These are phyloP conservation scores for Poeciliopsis presidionis DNA, from an alignment of 2,797 vertebrate genomes.

Conservation along the genomic window DNA sequence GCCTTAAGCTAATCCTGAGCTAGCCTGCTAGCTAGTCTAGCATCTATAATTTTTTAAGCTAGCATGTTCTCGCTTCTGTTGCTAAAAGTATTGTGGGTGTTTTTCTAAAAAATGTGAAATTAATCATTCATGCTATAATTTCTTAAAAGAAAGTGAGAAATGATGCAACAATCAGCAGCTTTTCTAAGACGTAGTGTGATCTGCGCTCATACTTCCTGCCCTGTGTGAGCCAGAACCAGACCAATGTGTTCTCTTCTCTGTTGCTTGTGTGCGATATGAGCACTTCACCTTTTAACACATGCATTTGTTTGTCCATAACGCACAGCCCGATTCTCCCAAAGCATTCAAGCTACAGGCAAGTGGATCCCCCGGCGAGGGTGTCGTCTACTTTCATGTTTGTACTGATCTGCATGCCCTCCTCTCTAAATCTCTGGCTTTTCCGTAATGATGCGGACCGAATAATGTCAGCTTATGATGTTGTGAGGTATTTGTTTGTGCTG, in stretches of 20 bases:
- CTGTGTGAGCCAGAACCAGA: slow-evolving; percentile 15
- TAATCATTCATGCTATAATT: background rate
- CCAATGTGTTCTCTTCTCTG: slow-evolving; percentile 36
- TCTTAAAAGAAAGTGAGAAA: background rate
- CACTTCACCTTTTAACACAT: slow-evolving; percentile 83
- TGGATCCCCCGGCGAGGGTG: slow-evolving; percentile 68
- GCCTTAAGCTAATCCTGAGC: background rate
- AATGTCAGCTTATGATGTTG: slow-evolving; percentile 46
- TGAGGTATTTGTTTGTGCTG: slow-evolving; percentile 70
- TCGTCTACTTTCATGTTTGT: slow-evolving; percentile 37
- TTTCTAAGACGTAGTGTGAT: slow-evolving; percentile 8
- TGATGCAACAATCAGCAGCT: slow-evolving; percentile 28
- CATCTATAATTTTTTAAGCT: background rate
- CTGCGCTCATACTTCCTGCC: slow-evolving; percentile 14
- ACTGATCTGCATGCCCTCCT: slow-evolving; percentile 58
- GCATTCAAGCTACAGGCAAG: slow-evolving; percentile 95
- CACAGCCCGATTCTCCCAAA: slow-evolving; percentile 94
- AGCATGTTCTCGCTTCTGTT: background rate
- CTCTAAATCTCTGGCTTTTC: slow-evolving; percentile 37
- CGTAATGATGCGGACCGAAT: slow-evolving; percentile 43
- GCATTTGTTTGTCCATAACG: slow-evolving; percentile 90
- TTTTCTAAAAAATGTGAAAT: background rate
- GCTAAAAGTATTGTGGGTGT: background rate
- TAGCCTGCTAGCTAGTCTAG: background rate
- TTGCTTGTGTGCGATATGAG: slow-evolving; percentile 65